Evolutionary conservation across 2,113 vertebrate species (phyloP), one percentile per base, ranked within the genome.

Genomic region (Cyphomyrus discorhynchus): DNA sequence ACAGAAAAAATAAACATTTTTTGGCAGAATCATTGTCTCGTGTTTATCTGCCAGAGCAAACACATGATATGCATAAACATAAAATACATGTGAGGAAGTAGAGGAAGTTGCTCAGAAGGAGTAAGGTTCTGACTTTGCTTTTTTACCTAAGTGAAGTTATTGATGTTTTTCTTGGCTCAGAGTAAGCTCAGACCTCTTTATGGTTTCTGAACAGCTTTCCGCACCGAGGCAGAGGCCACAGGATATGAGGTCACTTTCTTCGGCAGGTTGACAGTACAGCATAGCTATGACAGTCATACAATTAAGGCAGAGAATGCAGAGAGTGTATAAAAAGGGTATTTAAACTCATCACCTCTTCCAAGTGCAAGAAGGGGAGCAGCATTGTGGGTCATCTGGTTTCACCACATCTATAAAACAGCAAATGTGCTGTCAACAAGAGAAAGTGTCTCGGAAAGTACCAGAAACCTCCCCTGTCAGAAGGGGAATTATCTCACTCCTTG

Each of bases 241-340:
- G 95, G 95, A 96, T 93, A 91, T 96, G 94, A 96, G 92, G 91
- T 93, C 90, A 95, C 93, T 93, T 95, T 94, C 95, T 95, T 91
- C 77, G 89, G 85, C 27, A 88, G n/a, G 83, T 53, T 74, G 70
- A 91, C 31, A 92, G 83, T 86, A 89, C 91, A 93, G 87, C 53
- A 86, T 31, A 91, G 80, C 35, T 24, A 42, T 27, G 31, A 21
- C 86, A 45, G 83, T 90, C 45, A 88, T 88, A 89, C 89, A 90
- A 39, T 70, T 13, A 58, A 13, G 62, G 19, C 35, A 52, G 70
- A 58, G 27, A 82, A 56, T 21, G 50, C 17, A 46, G 35, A 89
- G 89, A 92, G 91, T 87, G 88, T 0, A 70, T 77, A 91, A 91
- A 70, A 89, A 89, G 91, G 89, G 93, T 92, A 92, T 92, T 92